Evolutionary conservation across 1,140 invertebrate genomes (phyloP), one percentile per base, ranked within the genome.

Genomic region (Zaprionus africanus): DNA sequence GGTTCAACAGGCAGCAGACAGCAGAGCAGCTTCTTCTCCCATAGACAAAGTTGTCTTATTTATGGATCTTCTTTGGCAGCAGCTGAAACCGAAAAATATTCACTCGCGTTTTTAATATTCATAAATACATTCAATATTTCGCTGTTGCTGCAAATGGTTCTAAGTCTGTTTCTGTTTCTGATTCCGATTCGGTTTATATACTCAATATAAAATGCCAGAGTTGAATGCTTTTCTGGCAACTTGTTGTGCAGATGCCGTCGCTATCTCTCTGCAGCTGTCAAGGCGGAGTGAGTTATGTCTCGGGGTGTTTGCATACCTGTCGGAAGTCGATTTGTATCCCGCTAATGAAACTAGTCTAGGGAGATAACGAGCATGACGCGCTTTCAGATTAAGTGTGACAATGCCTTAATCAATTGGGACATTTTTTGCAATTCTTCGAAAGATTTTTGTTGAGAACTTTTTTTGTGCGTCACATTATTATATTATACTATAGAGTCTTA

Each of bases 191-290:
- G 13, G 58, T 31, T 63, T 58, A 17, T 56, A 5, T 17, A n/a
- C 31, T 7, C 62, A 57, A 64, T 56, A 81, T 76, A 15, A 85
- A 86, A 86, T 87, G 82, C 82, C 82, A 86, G 82, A 86, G 82
- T 86, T 86, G 83, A 85, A 71, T 64, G 49, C n/a, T 46, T 46
- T 46, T 64, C 46, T 36, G 62, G 60, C 49, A 79, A 79, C 69
- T 74, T 67, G 69, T 79, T 79, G 69, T 64, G 7, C 12, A 34
- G 53, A n/a, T 64, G 22, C 13, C 51, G 12, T 43, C 0, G 13
- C 5, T 13, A 24, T 51, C 19, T 19, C 9, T 22, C 9, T 22
- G 46, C 46, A 51, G 46, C 46, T 51, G 46, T 51, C 46, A 24
- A n/a, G 12, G 11, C 11, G 5, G 17, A 5, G 19, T 51, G 46